These are phyloP conservation scores for Sander lucioperca DNA, from an alignment of 2,113 vertebrate species.

Conservation along the genomic window DNA sequence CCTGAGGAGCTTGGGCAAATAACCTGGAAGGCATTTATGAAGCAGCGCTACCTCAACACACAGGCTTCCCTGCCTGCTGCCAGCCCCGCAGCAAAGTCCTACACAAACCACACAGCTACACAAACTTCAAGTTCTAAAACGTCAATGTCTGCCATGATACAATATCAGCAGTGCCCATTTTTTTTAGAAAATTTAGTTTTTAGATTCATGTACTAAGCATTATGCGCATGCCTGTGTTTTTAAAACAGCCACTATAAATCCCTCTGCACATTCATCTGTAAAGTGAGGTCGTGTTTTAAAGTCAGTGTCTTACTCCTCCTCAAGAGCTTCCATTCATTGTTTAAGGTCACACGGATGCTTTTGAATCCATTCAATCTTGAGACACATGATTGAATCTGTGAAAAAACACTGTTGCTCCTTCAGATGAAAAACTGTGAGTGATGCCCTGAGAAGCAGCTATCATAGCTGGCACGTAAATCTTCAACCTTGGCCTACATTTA, in stretches of 20 bases:
- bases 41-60: slow-evolving; percentile 24
- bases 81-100: slow-evolving; percentile 32
- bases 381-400: slow-evolving; percentile 9
- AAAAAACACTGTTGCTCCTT: slow-evolving; percentile 11
- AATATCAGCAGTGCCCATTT: slow-evolving; percentile 3
- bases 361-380: slow-evolving; percentile 7
- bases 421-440: slow-evolving; percentile 16
- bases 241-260: not conserved
- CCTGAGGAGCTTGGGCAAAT: slow-evolving; percentile 63
- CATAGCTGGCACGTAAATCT: not conserved
- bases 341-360: slow-evolving; percentile 28
- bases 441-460: not conserved
- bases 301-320: not conserved
- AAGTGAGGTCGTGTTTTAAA: not conserved
- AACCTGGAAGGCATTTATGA: slow-evolving; percentile 56
- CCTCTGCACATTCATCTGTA: not conserved
- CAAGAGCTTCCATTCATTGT: not conserved
- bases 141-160: slow-evolving; percentile 18
- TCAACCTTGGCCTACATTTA: slow-evolving; percentile 7
- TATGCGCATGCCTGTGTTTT: not conserved
- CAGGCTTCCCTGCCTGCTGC: not conserved
- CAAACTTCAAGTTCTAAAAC: slow-evolving; percentile 18
- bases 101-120: slow-evolving; percentile 33
- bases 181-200: too few species aligned
- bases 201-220: not conserved